A percentile compares a stretch with the other conserved stretches of the same genome.
Conservation (phyloP, 2,113 vertebrate species). For the Eudyptes chrysolophus region DNA sequence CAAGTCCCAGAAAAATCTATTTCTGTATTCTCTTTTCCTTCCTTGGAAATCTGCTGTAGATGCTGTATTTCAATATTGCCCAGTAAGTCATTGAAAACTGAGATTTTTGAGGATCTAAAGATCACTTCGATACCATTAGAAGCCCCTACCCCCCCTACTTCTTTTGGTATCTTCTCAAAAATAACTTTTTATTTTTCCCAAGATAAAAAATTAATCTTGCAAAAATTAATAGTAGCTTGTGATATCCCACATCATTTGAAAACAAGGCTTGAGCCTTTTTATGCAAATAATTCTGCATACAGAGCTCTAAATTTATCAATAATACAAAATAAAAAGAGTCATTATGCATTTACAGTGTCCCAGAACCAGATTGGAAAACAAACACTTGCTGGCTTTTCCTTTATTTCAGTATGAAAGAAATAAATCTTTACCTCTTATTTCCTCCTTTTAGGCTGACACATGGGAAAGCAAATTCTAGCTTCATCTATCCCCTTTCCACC, state of each 20-base stretch:
- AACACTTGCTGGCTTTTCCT: background rate
- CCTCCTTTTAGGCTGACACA: background rate
- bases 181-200: background rate
- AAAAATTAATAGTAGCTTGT: background rate
- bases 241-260: background rate
- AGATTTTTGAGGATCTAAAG: background rate
- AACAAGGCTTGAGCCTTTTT: background rate
- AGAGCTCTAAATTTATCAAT: background rate
- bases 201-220: background rate
- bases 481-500: background rate
- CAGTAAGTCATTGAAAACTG: background rate
- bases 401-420: background rate
- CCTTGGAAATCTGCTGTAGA: background rate
- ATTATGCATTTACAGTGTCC: background rate
- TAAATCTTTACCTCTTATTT: background rate
- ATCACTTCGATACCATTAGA: background rate
- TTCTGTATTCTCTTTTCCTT: background rate
- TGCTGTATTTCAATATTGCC: background rate
- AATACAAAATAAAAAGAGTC: background rate
- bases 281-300: background rate
- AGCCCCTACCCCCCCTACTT: accelerated
- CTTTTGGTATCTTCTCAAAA: background rate
- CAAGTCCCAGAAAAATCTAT: background rate
- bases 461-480: background rate
- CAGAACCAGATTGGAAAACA: background rate